Percentiles rank a stretch among this genome's conserved stretches.
Conservation (phyloP, 1,140 invertebrate genomes). For the Chironomus striatipennis region DNA sequence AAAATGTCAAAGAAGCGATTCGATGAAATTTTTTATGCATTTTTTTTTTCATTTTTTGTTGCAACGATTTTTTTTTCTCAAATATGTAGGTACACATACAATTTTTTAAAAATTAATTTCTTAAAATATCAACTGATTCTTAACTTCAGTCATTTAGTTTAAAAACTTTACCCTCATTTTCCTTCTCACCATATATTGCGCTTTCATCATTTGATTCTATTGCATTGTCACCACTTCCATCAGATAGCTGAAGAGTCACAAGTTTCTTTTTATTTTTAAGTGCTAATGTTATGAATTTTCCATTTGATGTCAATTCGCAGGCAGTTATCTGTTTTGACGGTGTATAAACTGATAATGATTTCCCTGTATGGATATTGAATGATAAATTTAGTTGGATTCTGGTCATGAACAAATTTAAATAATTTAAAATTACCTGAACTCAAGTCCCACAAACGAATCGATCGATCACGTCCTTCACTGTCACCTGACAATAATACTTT, state of each 20-base stretch:
- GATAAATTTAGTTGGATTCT: conserved; percentile 14
- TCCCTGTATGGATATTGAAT: conserved; percentile 54
- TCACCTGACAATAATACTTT: conserved; percentile 62
- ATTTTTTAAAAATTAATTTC: neutral
- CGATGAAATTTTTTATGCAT: neutral
- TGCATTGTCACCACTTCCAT: conserved; percentile 40
- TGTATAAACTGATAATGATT: conserved; percentile 62
- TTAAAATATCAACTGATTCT: conserved; percentile 10
- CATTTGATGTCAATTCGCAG: conserved; percentile 64
- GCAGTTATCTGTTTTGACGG: conserved; percentile 62
- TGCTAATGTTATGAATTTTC: conserved; percentile 60
- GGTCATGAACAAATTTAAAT: too few species aligned
- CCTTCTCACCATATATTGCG: conserved; percentile 42
- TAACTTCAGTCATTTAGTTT: conserved; percentile 33
- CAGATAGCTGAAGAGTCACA: conserved; percentile 53
- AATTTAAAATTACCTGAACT: conserved; percentile 50
- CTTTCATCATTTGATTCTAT: conserved; percentile 36
- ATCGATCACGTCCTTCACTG: conserved; percentile 56
- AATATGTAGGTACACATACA: neutral
- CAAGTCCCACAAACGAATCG: conserved; percentile 70
- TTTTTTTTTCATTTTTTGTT: neutral
- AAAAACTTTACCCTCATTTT: conserved; percentile 44
- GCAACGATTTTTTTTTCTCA: neutral
- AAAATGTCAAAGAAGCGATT: neutral
- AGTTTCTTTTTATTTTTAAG: conserved; percentile 51